These are phyloP conservation scores for Gastracanthus pulcherrimus DNA, from an alignment of 2,888 invertebrate species.

Conservation along the genomic window DNA sequence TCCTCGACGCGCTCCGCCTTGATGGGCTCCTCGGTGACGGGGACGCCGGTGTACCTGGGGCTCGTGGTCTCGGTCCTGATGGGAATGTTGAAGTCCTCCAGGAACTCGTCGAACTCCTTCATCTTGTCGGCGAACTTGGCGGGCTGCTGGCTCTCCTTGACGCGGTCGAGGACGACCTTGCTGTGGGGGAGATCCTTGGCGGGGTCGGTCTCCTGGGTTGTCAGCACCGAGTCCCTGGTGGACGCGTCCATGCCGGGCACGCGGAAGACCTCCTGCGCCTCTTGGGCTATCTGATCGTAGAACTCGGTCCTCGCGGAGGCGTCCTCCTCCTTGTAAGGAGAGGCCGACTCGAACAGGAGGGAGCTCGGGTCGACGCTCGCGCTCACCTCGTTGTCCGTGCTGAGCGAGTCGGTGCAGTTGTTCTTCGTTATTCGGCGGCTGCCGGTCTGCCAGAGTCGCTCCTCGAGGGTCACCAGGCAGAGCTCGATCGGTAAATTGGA, in stretches of 20 bases:
- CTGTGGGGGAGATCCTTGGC: constrained; percentile 60
- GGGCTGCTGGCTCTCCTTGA: constrained; percentile 56
- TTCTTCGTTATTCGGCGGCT: constrained; percentile 69
- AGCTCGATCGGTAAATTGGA: constrained; percentile 64
- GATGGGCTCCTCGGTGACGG: constrained; percentile 66
- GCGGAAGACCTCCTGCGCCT: constrained; percentile 59
- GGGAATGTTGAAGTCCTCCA: constrained; percentile 69
- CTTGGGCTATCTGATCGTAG: constrained; percentile 67
- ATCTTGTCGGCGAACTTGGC: constrained; percentile 66
- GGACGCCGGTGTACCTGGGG: constrained; percentile 31
- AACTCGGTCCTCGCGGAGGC: constrained; percentile 61
- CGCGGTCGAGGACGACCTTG: constrained; percentile 60
- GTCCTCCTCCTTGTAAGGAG: constrained; percentile 55
- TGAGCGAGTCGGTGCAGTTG: constrained; percentile 70
- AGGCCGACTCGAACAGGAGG: constrained; percentile 40
- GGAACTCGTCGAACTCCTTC: constrained; percentile 71
- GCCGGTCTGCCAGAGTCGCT: constrained; percentile 68
- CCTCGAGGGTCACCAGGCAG: constrained; percentile 71
- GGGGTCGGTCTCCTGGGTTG: constrained; percentile 1
- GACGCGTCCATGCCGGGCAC: constrained; percentile 49
- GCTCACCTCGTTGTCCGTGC: constrained; percentile 63
- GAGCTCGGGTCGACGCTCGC: constrained; percentile 57
- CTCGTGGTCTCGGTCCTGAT: constrained; percentile 57
- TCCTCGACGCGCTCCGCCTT: constrained; percentile 58
- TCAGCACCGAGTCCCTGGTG: constrained; percentile 33